Evolutionary conservation across 2,888 invertebrate species (phyloP), one percentile per base, ranked within the genome.

Genomic region (Drosophila subsilvestris): DNA sequence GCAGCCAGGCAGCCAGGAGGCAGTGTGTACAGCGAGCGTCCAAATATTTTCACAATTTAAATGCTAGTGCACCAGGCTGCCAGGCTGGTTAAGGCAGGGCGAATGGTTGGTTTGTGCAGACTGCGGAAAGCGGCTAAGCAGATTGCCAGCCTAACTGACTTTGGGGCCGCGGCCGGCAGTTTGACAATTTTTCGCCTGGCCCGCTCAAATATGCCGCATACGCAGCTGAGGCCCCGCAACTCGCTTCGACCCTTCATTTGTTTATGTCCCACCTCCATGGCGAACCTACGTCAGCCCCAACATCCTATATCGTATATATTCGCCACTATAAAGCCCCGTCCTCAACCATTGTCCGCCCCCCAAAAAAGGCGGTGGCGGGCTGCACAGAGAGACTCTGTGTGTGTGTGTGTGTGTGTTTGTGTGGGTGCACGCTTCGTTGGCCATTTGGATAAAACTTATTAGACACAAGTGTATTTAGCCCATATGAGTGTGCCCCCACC

Each of bases 31-130:
- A 59, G 57, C 60, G 37, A 27, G 62, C 60, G 43, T 49, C 71
- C 79, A 89, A 89, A 89, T 86, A 86, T 89, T 88, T 88, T 88
- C 78, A 69, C 86, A 85, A 88, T 86, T 89, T 89, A 78, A 85
- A 88, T 76, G 74, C 86, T 75, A 77, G 82, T 63, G 69, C 59
- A 57, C 32, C 18, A 32, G 47, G 8, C 25, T 14, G 25, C 25
- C 25, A 0, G 25, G 22, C 22, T 25, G 5, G 25, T 4, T 25
- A 1, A 1, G 3, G 25, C 0, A 6, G 25, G 1, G 4, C 5
- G 25, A 42, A 14, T 44, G 49, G 48, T 47, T 25, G 42, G 47
- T 12, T 45, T 44, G 47, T 42, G 25, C 14, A 14, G 57, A 43
- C 45, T 49, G 54, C 69, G 70, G 78, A 76, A 79, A 48, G 59